Percentiles rank a stretch among this genome's conserved stretches.
These are phyloP conservation scores for Physella acuta DNA, from an alignment of 1,140 invertebrate species.

Conservation along the genomic window DNA sequence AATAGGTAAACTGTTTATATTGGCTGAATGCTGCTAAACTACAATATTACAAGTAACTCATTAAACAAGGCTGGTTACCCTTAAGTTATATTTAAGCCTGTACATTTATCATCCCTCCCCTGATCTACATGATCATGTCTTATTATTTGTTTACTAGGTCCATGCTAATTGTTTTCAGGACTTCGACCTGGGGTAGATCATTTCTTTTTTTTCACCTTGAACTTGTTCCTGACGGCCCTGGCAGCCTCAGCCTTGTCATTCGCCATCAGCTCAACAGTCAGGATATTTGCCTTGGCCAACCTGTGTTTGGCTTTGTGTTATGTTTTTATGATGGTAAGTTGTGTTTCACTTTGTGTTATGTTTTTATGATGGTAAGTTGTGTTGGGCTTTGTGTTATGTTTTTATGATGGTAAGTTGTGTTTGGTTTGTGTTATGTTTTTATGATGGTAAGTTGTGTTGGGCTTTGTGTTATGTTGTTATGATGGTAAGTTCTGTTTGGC, in stretches of 20 bases:
- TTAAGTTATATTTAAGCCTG: too few species aligned
- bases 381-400: slow-evolving; percentile 51
- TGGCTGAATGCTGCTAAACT: too few species aligned
- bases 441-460: slow-evolving; percentile 57
- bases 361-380: slow-evolving; percentile 42
- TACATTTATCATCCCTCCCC: too few species aligned
- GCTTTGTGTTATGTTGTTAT: not conserved
- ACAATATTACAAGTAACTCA: too few species aligned
- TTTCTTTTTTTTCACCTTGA: slow-evolving; percentile 53
- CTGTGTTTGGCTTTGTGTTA: slow-evolving; percentile 51
- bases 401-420: not conserved
- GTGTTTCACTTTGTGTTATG: slow-evolving; percentile 33
- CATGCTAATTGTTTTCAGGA: slow-evolving; percentile 42
- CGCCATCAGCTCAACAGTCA: slow-evolving; percentile 51
- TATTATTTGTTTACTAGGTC: slow-evolving; percentile 5
- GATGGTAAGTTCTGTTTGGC: slow-evolving; percentile 51
- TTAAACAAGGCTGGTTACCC: too few species aligned
- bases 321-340: slow-evolving; percentile 59
- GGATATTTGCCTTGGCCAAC: slow-evolving; percentile 53
- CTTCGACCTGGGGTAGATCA: slow-evolving; percentile 38
- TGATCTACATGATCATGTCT: not conserved
- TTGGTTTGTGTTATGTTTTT: slow-evolving; percentile 22
- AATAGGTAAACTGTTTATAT: too few species aligned
- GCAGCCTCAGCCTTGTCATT: slow-evolving; percentile 53
- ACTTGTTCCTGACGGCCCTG: slow-evolving; percentile 47